A percentile compares a stretch with the other conserved stretches of the same genome.
Conservation (phyloP, 2,113 vertebrate species). For the Rhagologus leucostigma region DNA sequence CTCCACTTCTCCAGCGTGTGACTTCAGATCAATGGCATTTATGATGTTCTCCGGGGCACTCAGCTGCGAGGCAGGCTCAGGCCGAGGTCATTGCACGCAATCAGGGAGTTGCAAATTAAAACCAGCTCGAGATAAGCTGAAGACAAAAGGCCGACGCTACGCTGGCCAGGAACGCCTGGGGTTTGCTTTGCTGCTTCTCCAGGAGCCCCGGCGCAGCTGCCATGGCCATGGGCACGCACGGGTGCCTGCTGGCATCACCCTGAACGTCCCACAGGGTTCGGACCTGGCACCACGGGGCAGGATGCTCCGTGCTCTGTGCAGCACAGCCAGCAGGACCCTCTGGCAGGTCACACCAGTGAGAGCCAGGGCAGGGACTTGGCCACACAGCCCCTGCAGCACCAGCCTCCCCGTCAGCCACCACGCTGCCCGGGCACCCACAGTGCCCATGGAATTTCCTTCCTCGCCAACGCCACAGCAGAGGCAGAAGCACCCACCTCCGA, state of each 20-base stretch:
- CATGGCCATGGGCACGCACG: fast-evolving
- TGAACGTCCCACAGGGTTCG: fast-evolving
- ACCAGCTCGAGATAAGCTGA: constrained; percentile 23
- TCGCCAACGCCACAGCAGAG: fast-evolving
- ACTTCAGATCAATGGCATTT: constrained; percentile 37
- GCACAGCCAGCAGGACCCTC: background rate
- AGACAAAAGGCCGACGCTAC: background rate
- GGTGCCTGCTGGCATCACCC: background rate
- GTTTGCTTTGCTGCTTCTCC: background rate
- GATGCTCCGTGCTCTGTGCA: fast-evolving
- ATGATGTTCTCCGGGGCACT: constrained; percentile 4
- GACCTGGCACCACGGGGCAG: fast-evolving
- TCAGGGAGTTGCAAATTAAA: constrained; percentile 33
- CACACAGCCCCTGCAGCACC: background rate
- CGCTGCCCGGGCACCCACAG: fast-evolving
- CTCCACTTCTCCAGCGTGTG: background rate
- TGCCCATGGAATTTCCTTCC: background rate
- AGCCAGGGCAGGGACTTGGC: background rate
- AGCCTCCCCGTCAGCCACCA: background rate
- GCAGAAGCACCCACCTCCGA: fast-evolving
- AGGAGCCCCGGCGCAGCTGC: background rate
- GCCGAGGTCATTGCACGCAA: constrained; percentile 2
- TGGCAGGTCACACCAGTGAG: background rate
- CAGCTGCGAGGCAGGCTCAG: background rate
- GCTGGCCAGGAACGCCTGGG: background rate